phyloP scores from a whole-genome alignment of 2,888 invertebrate genomes.

The Drosophila melanosoma region DNA sequence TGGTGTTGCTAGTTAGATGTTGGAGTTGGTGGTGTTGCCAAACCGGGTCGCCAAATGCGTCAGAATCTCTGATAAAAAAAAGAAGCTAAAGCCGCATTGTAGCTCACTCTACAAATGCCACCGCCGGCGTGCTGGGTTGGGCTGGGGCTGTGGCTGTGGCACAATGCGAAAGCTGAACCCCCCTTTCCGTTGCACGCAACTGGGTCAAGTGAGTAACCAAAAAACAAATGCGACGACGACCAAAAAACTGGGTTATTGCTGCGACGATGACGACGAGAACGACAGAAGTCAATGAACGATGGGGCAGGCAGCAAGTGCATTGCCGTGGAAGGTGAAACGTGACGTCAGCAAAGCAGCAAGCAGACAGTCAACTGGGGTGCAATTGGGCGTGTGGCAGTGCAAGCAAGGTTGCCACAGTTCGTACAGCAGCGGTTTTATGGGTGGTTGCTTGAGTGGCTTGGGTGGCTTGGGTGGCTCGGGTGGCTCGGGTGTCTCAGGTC shows the following conservation, averaged over 20 bases:
- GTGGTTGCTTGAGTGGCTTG: constrained; percentile 21
- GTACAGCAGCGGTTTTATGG: constrained; percentile 8
- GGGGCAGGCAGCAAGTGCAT: constrained; percentile 65
- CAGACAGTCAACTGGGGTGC: constrained; percentile 5
- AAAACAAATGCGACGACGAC: constrained; percentile 41
- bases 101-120: constrained; percentile 5
- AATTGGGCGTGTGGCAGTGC: constrained; percentile 3
- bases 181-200: constrained; percentile 42
- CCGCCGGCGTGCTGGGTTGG: neutral
- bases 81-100: constrained; percentile 38
- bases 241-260: constrained; percentile 65
- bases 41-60: constrained; percentile 74
- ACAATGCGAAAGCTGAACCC: constrained; percentile 43
- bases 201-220: constrained; percentile 66
- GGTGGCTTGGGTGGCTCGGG: neutral
- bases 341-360: constrained; percentile 71
- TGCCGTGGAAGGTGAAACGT: constrained; percentile 80
- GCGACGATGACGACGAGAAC: constrained; percentile 41
- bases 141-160: neutral
- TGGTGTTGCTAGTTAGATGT: constrained; percentile 22
- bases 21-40: constrained; percentile 3
- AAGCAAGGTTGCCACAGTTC: neutral
- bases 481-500: constrained; percentile 43
- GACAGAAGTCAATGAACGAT: constrained; percentile 66
- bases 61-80: constrained; percentile 60